phyloP scores from a whole-genome alignment of 2,113 vertebrate species.

The Podarcis raffonei region DNA sequence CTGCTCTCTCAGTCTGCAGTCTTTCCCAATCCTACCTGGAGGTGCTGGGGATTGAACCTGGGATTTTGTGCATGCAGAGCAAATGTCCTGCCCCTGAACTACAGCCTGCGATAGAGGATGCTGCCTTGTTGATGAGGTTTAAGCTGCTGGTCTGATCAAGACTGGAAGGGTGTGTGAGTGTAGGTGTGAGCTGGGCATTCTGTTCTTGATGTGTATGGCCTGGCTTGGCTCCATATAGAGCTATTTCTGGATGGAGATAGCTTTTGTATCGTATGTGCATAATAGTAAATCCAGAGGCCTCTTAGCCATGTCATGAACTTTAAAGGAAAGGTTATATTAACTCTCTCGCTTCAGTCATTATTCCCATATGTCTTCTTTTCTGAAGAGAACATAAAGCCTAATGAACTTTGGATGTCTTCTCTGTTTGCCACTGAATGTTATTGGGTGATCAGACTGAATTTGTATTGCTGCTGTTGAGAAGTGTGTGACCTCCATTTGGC shows the following conservation, averaged over 20 bases:
- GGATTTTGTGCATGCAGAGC: too few species aligned
- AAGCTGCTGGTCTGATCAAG: too few species aligned
- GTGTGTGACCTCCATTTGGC: neutral
- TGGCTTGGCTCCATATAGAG: constrained; percentile 1
- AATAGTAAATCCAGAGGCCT: neutral
- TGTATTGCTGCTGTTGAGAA: constrained; percentile 3
- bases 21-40: too few species aligned
- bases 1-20: too few species aligned
- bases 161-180: too few species aligned
- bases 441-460: neutral
- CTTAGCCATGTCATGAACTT: neutral
- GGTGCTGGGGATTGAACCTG: too few species aligned
- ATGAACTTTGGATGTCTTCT: neutral
- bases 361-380: neutral
- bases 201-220: neutral
- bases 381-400: neutral
- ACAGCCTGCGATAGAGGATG: too few species aligned
- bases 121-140: too few species aligned
- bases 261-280: neutral
- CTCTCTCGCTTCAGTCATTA: neutral
- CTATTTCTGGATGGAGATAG: neutral
- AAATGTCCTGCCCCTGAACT: too few species aligned
- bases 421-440: neutral
- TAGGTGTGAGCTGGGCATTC: neutral
- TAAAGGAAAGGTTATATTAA: neutral